Evolutionary conservation across 2,888 invertebrate genomes (phyloP).

Genomic region (Plebejus melissa): DNA sequence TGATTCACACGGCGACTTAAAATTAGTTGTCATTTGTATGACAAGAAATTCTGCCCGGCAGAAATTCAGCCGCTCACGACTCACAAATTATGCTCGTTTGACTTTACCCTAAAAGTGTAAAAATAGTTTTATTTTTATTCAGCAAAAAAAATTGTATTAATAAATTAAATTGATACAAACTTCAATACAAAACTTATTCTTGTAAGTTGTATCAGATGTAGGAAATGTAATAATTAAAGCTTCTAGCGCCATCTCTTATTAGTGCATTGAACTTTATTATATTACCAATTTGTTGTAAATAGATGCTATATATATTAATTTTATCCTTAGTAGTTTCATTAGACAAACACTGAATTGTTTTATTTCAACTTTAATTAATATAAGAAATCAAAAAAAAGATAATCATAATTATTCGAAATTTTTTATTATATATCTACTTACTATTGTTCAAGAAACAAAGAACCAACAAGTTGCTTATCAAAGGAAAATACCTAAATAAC

Average conservation of each 20-base stretch:
- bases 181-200: neutral
- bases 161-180: no score
- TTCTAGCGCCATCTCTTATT: slow-evolving; percentile 21
- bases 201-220: neutral
- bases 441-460: slow-evolving; percentile 4
- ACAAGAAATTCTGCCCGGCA: no score
- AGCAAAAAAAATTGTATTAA: no score
- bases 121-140: no score
- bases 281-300: neutral
- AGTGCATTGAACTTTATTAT: neutral
- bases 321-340: neutral
- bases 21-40: no score
- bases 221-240: neutral
- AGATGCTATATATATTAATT: neutral
- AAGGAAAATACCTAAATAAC: slow-evolving; percentile 13
- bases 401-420: neutral
- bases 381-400: neutral
- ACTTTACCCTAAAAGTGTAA: no score
- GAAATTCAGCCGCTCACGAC: no score
- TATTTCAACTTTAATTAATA: neutral
- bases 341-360: neutral
- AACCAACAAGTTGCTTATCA: slow-evolving; percentile 21
- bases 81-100: no score
- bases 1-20: no score
- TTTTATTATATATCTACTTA: neutral